Percentiles rank a stretch among this genome's conserved stretches.
Evolutionary conservation across 2,113 vertebrate genomes (phyloP).

Genomic region (Muntiacus muntjak): DNA sequence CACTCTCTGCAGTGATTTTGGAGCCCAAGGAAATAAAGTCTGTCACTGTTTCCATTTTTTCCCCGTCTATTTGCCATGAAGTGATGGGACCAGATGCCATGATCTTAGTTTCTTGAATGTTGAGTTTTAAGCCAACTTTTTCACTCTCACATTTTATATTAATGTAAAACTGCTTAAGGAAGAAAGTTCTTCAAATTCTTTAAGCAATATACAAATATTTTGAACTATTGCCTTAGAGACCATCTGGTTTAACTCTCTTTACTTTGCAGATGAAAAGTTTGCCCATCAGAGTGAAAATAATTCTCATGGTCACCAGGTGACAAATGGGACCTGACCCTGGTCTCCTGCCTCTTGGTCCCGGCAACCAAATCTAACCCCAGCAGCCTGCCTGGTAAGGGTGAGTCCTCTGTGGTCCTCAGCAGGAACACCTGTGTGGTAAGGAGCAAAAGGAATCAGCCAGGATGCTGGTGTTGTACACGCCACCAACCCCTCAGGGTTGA

Average conservation of each 20-base stretch:
- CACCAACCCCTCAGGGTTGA: neutral
- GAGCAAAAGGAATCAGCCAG: neutral
- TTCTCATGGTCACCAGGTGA: neutral
- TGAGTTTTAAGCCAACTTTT: neutral
- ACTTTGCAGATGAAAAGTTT: neutral
- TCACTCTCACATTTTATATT: neutral
- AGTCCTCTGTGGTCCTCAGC: neutral
- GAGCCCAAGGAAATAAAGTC: neutral
- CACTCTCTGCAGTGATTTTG: neutral
- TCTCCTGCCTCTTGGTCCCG: neutral
- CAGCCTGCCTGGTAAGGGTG: neutral
- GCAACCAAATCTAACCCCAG: neutral
- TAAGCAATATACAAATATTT: conserved; percentile 15
- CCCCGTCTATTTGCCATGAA: neutral
- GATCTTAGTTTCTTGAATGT: neutral
- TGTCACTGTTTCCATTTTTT: neutral
- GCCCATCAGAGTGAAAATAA: neutral
- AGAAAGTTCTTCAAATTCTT: conserved; percentile 30
- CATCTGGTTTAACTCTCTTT: neutral
- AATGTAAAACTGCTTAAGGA: neutral
- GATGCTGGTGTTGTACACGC: neutral
- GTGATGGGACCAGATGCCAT: neutral
- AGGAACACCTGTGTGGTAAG: neutral
- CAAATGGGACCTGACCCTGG: neutral
- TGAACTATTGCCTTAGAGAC: neutral